A percentile compares a stretch with the other conserved stretches of the same genome.
Evolutionary conservation across 1,140 invertebrate genomes (phyloP).

Genomic region (Leptopilina boulardi): DNA sequence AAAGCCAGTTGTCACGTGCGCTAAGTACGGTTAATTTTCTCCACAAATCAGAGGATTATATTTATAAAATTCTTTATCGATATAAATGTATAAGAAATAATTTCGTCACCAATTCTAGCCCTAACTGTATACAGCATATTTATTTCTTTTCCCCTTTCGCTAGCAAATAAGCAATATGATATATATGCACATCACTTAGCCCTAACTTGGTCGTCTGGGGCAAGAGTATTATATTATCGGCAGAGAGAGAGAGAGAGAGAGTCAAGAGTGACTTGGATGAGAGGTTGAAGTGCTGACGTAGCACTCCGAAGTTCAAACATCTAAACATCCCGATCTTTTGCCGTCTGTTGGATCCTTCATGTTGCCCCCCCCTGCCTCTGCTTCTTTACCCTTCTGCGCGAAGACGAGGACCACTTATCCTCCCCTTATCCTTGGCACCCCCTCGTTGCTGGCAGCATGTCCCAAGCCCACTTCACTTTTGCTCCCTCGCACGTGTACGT

Average conservation of each 20-base stretch:
- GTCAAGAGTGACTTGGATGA: slow-evolving; percentile 39
- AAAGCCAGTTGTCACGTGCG: not conserved
- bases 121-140: too few species aligned
- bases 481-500: slow-evolving; percentile 18
- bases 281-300: slow-evolving; percentile 68
- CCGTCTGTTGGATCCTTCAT: slow-evolving; percentile 65
- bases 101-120: too few species aligned
- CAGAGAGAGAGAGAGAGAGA: not conserved
- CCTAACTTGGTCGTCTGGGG: slow-evolving; percentile 15
- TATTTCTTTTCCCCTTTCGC: not conserved
- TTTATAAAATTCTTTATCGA: too few species aligned
- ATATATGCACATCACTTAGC: slow-evolving; percentile 24
- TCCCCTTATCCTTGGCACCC: slow-evolving; percentile 41
- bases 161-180: slow-evolving; percentile 14
- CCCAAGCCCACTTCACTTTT: slow-evolving; percentile 40
- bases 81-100: too few species aligned
- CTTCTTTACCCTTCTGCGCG: slow-evolving; percentile 1
- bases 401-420: slow-evolving; percentile 69
- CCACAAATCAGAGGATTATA: too few species aligned
- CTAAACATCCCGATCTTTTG: slow-evolving; percentile 75
- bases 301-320: slow-evolving; percentile 74
- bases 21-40: not conserved
- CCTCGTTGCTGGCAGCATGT: slow-evolving; percentile 46
- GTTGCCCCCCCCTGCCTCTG: slow-evolving; percentile 35
- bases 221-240: slow-evolving; percentile 29